Evolutionary conservation across 2,113 vertebrate genomes (phyloP), one percentile per base, ranked within the genome.

Genomic region (Alexandromys fortis): DNA sequence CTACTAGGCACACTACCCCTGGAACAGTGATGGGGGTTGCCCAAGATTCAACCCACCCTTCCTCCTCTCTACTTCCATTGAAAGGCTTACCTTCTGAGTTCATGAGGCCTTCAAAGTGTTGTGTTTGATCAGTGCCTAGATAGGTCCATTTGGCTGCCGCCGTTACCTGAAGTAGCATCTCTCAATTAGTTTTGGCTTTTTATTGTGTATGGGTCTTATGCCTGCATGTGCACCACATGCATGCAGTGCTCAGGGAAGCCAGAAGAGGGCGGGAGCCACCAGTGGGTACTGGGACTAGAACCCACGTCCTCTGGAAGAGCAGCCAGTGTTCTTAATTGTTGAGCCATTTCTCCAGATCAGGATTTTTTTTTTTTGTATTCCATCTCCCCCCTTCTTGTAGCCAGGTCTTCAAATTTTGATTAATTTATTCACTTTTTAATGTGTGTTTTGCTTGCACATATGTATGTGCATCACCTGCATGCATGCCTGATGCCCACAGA

Each of bases 51-150:
- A 81, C 35, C 52, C 61, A 55, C 17, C 13, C 52, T 58, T 61
- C 47, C 30, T 61, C 47, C 30, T 26, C 28, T 3, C 26, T 4
- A 1, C 90, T 63, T 77, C 24, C n/a, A 45, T 10, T 22, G 3
- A 42, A 83, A 79, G 89, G 13, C 79, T 97, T 91, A 96, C 89
- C 91, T 96, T 75, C 81, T 58, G 70, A 92, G 42, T 75, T 47
- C 14, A 5, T 0, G 0, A 47, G 55, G 28, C 88, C 67, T 92
- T 30, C 61, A n/a, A 6, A 87, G 73, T 38, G 61, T 65, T 70
- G 63, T 72, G 89, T 63, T 88, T 76, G 45, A 73, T 70, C 45
- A 75, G 52, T 73, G 67, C 21, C 45, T 28, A 52, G 35, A 91
- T 33, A 55, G 38, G 21, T 73, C 52, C 47, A 67, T 9, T 45